Conservation (phyloP, 2,113 vertebrate species). For the Chionis minor region DNA sequence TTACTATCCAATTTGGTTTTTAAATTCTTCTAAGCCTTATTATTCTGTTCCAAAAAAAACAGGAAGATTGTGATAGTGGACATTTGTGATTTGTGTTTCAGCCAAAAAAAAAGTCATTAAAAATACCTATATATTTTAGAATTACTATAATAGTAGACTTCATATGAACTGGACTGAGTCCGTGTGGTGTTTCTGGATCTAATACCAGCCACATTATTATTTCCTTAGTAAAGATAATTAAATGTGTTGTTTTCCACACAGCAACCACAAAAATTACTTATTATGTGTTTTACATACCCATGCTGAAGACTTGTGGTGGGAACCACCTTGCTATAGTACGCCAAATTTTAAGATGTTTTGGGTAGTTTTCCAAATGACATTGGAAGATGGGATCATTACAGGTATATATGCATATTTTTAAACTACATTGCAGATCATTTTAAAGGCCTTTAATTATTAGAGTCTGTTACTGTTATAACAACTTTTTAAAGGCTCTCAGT, state of each 20-base stretch:
- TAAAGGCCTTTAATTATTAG: background rate
- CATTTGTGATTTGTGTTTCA: background rate
- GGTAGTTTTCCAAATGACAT: background rate
- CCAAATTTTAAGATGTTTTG: background rate
- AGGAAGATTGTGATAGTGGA: background rate
- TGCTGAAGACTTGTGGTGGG: background rate
- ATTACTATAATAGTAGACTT: background rate
- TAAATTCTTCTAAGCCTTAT: background rate
- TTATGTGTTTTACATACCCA: background rate
- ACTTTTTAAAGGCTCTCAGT: background rate
- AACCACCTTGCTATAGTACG: background rate
- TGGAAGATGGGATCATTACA: rapidly evolving
- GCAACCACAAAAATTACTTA: background rate
- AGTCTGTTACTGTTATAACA: background rate
- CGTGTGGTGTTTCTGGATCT: background rate
- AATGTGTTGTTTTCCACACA: background rate
- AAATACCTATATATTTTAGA: background rate
- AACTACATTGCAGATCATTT: background rate
- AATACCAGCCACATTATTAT: background rate
- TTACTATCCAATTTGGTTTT: background rate
- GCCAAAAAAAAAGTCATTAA: background rate
- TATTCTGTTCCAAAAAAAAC: background rate
- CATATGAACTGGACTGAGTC: background rate
- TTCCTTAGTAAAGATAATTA: background rate
- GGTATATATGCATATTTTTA: background rate